Evolutionary conservation across 1,140 invertebrate species (phyloP).

Genomic region (Nylanderia fulva): DNA sequence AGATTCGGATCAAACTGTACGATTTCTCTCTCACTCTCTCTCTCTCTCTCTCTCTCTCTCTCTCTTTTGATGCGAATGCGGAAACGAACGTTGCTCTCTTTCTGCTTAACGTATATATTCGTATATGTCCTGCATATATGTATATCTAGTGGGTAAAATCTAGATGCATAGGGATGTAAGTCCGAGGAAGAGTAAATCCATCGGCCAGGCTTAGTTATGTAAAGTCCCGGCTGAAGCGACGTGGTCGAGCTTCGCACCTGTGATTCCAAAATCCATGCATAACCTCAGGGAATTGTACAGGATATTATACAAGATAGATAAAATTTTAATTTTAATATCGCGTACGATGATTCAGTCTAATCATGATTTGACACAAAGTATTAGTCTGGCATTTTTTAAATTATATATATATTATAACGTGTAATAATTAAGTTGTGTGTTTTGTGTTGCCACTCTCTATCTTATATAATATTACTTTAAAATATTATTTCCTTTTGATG

Average conservation of each 20-base stretch:
- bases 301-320: not conserved
- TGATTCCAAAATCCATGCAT: slow-evolving; percentile 48
- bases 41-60: too few relatives aligned
- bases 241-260: slow-evolving; percentile 35
- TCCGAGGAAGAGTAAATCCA: slow-evolving; percentile 65
- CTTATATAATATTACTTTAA: not conserved
- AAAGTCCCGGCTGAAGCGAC: slow-evolving; percentile 57
- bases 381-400: not conserved
- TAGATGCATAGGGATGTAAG: slow-evolving; percentile 42
- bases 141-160: slow-evolving; percentile 47
- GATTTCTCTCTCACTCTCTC: too few relatives aligned
- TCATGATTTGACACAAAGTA: slow-evolving; percentile 7
- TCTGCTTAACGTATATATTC: slow-evolving; percentile 46
- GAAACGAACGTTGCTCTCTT: slow-evolving; percentile 49
- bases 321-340: slow-evolving; percentile 21
- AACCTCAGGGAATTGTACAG: not conserved
- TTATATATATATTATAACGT: too few relatives aligned
- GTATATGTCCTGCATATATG: slow-evolving; percentile 53
- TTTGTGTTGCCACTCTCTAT: not conserved
- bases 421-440: not conserved
- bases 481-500: not conserved
- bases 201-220: slow-evolving; percentile 70
- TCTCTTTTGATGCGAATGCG: slow-evolving; percentile 32
- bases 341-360: not conserved
- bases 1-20: slow-evolving; percentile 67